Conservation (phyloP, 2,797 vertebrate genomes). For the Lithobates pipiens region DNA sequence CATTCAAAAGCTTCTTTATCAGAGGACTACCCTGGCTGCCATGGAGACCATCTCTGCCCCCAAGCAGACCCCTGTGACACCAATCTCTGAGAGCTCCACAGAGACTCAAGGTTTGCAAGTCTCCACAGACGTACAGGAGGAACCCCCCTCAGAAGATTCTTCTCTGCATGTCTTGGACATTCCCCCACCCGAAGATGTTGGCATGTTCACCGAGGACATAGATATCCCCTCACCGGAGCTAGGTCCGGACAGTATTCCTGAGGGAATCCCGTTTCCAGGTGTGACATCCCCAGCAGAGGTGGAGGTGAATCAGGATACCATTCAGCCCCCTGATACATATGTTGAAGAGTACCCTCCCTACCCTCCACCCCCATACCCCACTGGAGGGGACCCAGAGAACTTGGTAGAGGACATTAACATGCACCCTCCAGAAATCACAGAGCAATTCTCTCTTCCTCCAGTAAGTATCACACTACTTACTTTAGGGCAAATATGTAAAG, state of each 20-base stretch:
- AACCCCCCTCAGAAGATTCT: constrained; percentile 67
- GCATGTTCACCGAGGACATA: constrained; percentile 69
- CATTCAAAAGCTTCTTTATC: constrained; percentile 96
- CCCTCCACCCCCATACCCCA: constrained; percentile 93
- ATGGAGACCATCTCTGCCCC: constrained; percentile 89
- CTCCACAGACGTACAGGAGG: constrained; percentile 70
- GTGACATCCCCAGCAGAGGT: constrained; percentile 65
- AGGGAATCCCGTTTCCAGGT: constrained; percentile 68
- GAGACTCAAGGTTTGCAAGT: constrained; percentile 67
- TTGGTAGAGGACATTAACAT: constrained; percentile 88
- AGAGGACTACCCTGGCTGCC: constrained; percentile 93
- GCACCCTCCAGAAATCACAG: constrained; percentile 92
- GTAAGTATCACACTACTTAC: constrained; percentile 75
- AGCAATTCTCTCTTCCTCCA: constrained; percentile 89
- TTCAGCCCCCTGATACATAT: constrained; percentile 81
- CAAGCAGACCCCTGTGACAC: constrained; percentile 69
- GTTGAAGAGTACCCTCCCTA: constrained; percentile 95
- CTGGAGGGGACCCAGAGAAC: constrained; percentile 86
- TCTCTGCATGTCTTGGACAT: constrained; percentile 34
- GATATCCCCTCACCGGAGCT: constrained; percentile 72
- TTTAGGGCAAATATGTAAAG: not conserved
- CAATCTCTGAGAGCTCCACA: constrained; percentile 67
- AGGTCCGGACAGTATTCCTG: constrained; percentile 79
- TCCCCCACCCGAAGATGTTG: constrained; percentile 66
- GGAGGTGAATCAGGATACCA: constrained; percentile 69